phyloP scores from a whole-genome alignment of 2,797 vertebrate genomes.

The Pristis pectinata region DNA sequence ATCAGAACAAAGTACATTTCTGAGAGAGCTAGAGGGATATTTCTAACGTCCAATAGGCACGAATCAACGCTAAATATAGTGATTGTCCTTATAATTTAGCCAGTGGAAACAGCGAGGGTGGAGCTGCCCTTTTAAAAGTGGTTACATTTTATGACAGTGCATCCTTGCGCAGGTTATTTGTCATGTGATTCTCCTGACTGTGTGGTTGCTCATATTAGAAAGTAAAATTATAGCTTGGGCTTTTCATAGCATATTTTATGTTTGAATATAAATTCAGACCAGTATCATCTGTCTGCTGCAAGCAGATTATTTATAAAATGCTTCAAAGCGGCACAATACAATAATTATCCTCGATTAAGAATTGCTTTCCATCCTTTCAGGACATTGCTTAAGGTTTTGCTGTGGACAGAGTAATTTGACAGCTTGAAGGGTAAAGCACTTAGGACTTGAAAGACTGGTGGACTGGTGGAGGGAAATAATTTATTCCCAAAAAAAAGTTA shows the following conservation, averaged over 20 bases:
- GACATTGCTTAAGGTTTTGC: neutral
- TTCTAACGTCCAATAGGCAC: neutral
- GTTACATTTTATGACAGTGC: neutral
- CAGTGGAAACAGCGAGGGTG: neutral
- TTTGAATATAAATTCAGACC: conserved; percentile 14
- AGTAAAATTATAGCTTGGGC: conserved; percentile 28
- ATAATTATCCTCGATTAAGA: conserved; percentile 31
- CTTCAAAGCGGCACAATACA: conserved; percentile 15
- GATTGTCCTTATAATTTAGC: neutral
- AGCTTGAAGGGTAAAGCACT: neutral
- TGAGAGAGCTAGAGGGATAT: neutral
- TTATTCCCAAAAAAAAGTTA: neutral
- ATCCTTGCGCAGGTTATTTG: neutral
- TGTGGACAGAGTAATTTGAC: conserved; percentile 26
- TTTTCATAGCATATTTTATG: neutral
- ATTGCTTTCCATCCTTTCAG: neutral
- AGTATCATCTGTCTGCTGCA: conserved; percentile 12
- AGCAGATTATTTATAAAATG: conserved; percentile 28
- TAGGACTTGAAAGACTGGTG: neutral
- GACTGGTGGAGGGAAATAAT: neutral
- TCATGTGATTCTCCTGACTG: neutral
- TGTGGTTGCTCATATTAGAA: neutral
- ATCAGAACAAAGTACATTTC: neutral
- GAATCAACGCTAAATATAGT: neutral
- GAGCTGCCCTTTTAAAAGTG: conserved; percentile 8